phyloP scores from a whole-genome alignment of 2,888 invertebrate species.

The Notodonta ziczac region DNA sequence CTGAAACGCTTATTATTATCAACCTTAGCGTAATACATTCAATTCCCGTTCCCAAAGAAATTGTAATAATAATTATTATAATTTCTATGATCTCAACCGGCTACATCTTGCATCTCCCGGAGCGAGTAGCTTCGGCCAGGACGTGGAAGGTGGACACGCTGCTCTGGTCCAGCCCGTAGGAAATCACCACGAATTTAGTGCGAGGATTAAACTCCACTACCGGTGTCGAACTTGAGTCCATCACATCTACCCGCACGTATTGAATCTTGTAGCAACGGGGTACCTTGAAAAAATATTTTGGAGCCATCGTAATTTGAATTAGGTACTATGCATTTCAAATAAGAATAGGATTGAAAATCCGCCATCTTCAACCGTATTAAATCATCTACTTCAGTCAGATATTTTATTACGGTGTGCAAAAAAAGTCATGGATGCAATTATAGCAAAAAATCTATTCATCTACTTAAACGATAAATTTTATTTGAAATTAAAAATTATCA shows the following conservation, averaged over 20 bases:
- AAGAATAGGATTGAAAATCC: constrained; percentile 5
- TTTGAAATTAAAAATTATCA: no score
- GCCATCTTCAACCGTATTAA: no score
- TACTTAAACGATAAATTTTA: no score
- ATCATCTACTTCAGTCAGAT: no score
- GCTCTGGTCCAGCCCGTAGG: constrained; percentile 30
- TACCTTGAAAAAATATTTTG: constrained; percentile 13
- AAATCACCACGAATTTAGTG: constrained; percentile 21
- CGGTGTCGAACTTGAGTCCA: constrained; percentile 30
- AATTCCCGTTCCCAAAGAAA: no score
- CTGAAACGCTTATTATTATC: no score
- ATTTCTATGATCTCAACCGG: no score
- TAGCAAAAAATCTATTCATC: no score
- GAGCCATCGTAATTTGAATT: constrained; percentile 14
- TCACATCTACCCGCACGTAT: constrained; percentile 32
- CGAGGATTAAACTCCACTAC: constrained; percentile 24
- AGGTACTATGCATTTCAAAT: constrained; percentile 12
- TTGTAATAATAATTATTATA: no score
- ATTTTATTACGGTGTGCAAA: no score
- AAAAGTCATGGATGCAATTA: no score
- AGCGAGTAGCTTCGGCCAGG: constrained; percentile 21
- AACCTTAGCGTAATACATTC: no score
- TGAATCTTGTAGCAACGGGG: constrained; percentile 22
- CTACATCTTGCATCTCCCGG: background rate
- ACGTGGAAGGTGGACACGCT: constrained; percentile 31